Evolutionary conservation across 2,797 vertebrate genomes (phyloP), one percentile per base, ranked within the genome.

Genomic region (Neopelma chrysocephalum): DNA sequence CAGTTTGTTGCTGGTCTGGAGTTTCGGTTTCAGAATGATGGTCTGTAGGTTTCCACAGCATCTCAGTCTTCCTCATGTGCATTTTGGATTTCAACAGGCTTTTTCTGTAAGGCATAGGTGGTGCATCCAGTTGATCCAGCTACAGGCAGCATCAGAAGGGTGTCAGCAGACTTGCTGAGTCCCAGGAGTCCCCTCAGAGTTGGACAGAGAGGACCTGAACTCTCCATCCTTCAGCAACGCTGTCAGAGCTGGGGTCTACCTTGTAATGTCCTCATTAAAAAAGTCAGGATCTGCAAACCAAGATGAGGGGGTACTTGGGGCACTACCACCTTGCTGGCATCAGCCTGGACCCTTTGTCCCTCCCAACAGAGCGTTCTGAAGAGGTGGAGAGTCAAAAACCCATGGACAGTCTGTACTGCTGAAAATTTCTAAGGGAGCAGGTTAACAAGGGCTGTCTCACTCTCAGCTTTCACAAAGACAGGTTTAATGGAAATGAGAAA

Each of bases 221-320:
- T 54, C 51, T 86, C 50, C 15, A 45, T 29, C 32, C 64, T 53
- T 90, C 48, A 71, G 20, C 66, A 61, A 2, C 10, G 9, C 34
- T 7, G 0, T 21, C 56, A 65, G 50, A 60, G n/a, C 2, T 34
- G 40, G 11, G 16, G 7, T 19, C 3, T 4, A 18, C 21, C 48
- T 25, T 62, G n/a, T 66, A 17, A 62, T 38, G 19, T 5, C 15
- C 25, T 80, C 5, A 5, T 20, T 47, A 29, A 15, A 56, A 72
- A 81, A 12, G 13, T 40, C 43, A 58, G 51, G 51, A 16, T 82
- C 47, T 89, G 36, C 57, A 79, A n/a, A 51, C 17, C 29, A 16
- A 48, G 45, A 3, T 29, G 32, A 61, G n/a, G 53, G 27, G 23
- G 12, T 1, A 1, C 3, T 2, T 22, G 57, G 61, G 53, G 47